These are phyloP conservation scores for Atta cephalotes DNA, from an alignment of 1,140 invertebrate genomes.

Conservation along the genomic window DNA sequence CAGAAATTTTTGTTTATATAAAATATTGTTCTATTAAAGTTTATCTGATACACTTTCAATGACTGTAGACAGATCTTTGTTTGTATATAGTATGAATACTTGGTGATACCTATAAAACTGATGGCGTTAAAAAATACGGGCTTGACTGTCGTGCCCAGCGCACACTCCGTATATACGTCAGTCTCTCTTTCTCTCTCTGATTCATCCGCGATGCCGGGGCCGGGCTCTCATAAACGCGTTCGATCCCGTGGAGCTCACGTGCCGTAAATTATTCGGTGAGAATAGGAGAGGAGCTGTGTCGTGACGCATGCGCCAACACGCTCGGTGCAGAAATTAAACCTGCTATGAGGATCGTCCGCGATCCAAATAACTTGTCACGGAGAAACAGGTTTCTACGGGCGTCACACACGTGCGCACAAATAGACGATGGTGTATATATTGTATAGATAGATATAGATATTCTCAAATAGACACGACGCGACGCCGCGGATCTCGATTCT, in stretches of 20 bases:
- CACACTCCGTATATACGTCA: slow-evolving; percentile 18
- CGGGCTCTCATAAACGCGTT: slow-evolving; percentile 69
- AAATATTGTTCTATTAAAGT: not conserved
- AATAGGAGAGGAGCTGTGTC: slow-evolving; percentile 74
- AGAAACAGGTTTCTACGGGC: slow-evolving; percentile 72
- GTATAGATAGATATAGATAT: not conserved
- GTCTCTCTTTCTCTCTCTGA: slow-evolving; percentile 41
- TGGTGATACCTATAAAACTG: not conserved
- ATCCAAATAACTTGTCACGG: slow-evolving; percentile 73
- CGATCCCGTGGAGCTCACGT: slow-evolving; percentile 75
- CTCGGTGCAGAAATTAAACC: slow-evolving; percentile 71
- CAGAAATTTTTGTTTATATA: not conserved
- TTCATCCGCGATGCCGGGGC: slow-evolving; percentile 67
- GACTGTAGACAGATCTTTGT: not conserved
- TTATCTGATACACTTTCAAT: not conserved
- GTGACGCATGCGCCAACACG: slow-evolving; percentile 69
- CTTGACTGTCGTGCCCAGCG: slow-evolving; percentile 5
- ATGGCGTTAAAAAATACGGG: slow-evolving; percentile 37
- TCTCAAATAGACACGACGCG: slow-evolving; percentile 7
- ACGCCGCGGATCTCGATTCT: not conserved
- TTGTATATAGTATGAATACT: not conserved
- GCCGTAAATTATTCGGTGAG: slow-evolving; percentile 76
- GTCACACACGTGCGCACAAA: slow-evolving; percentile 19
- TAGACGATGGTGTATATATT: slow-evolving; percentile 8
- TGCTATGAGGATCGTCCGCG: slow-evolving; percentile 65